Percentiles rank a stretch among this genome's conserved stretches.
Evolutionary conservation across 2,888 invertebrate genomes (phyloP).

Genomic region (Atrina japonica): DNA sequence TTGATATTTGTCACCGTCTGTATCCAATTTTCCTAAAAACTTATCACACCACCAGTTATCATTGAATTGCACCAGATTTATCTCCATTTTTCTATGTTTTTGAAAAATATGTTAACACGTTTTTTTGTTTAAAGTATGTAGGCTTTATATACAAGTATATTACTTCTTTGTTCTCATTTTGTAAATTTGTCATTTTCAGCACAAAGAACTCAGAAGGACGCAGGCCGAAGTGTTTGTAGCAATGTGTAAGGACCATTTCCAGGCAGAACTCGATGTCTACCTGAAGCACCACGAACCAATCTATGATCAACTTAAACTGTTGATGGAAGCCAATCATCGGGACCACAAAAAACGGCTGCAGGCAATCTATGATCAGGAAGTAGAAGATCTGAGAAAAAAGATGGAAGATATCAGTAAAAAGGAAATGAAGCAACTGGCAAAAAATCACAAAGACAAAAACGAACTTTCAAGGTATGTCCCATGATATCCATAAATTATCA

Average conservation of each 20-base stretch:
- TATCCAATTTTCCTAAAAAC: too few relatives aligned
- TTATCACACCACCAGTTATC: too few relatives aligned
- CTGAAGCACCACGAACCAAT: slow-evolving; percentile 91
- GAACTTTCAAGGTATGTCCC: slow-evolving; percentile 86
- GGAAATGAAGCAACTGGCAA: slow-evolving; percentile 92
- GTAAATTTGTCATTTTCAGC: slow-evolving; percentile 56
- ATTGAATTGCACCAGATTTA: too few relatives aligned
- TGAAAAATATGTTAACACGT: too few relatives aligned
- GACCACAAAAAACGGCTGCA: slow-evolving; percentile 51
- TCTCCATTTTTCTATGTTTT: too few relatives aligned
- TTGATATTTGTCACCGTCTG: too few relatives aligned
- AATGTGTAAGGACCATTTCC: slow-evolving; percentile 84
- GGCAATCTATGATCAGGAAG: slow-evolving; percentile 78
- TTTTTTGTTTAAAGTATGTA: too few relatives aligned
- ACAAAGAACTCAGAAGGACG: slow-evolving; percentile 75
- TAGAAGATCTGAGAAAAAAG: slow-evolving; percentile 84
- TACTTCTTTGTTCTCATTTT: neutral
- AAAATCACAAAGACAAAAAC: slow-evolving; percentile 93
- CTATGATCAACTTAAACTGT: slow-evolving; percentile 67
- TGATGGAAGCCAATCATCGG: slow-evolving; percentile 67
- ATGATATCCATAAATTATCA: too few relatives aligned
- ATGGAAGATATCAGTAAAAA: slow-evolving; percentile 91
- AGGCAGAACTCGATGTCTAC: slow-evolving; percentile 88
- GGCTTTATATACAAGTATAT: too few relatives aligned
- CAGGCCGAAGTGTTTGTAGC: slow-evolving; percentile 76